These are phyloP conservation scores for Portunus trituberculatus DNA, from an alignment of 1,140 invertebrate species.

Conservation along the genomic window DNA sequence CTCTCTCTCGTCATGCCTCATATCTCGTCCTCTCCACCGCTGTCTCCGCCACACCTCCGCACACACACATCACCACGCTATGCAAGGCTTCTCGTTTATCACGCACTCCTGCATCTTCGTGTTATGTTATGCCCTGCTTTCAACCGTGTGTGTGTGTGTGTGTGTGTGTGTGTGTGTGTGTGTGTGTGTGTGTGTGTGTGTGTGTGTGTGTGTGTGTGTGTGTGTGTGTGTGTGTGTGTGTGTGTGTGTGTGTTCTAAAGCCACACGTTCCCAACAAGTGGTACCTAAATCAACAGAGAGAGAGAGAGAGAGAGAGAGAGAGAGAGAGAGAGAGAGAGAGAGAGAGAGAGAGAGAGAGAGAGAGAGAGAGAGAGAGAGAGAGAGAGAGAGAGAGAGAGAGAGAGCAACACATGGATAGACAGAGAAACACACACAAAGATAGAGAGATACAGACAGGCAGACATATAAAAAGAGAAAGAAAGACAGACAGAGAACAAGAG, in stretches of 20 bases:
- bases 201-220: constrained; percentile 43
- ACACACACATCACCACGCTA: background rate
- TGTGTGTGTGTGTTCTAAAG: background rate
- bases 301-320: constrained; percentile 26
- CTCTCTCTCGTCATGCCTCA: background rate
- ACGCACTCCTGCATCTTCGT: background rate
- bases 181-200: constrained; percentile 23
- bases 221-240: constrained; percentile 40
- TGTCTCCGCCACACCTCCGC: background rate
- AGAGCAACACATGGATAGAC: background rate
- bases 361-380: constrained; percentile 7
- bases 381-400: constrained; percentile 9
- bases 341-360: constrained; percentile 28
- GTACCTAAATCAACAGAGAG: background rate
- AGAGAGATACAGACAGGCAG: background rate
- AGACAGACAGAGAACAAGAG: background rate
- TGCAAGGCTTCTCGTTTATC: background rate
- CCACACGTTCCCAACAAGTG: background rate
- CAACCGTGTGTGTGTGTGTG: background rate
- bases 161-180: constrained; percentile 40
- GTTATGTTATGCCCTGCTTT: background rate
- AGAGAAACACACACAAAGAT: background rate
- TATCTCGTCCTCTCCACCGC: background rate
- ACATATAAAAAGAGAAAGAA: background rate
- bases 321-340: constrained; percentile 24